phyloP scores from a whole-genome alignment of 2,888 invertebrate species.

The Eupithecia inturbata region DNA sequence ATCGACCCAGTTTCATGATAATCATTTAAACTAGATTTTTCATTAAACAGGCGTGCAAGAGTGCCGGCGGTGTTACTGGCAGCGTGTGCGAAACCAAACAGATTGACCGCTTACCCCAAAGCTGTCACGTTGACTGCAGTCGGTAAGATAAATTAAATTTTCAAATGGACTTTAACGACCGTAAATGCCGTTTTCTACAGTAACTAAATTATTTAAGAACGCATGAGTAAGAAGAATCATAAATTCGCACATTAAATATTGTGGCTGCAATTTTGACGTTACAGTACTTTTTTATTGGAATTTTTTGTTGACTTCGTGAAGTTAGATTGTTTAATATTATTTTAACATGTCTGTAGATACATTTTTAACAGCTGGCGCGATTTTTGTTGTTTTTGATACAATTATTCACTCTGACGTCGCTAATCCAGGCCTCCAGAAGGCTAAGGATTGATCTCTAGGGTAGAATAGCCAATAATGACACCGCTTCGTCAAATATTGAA shows the following conservation, averaged over 20 bases:
- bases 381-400: too few species aligned
- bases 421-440: too few species aligned
- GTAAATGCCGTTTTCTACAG: not conserved
- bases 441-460: too few species aligned
- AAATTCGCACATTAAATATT: not conserved
- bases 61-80: constrained; percentile 96
- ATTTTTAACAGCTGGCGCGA: too few species aligned
- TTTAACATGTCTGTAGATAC: not conserved
- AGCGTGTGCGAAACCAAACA: constrained; percentile 93
- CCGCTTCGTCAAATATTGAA: too few species aligned
- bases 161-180: not conserved
- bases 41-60: constrained; percentile 86
- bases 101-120: constrained; percentile 87
- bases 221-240: not conserved
- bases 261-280: not conserved
- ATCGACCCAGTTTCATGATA: not conserved
- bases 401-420: too few species aligned
- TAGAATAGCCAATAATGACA: too few species aligned
- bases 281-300: not conserved
- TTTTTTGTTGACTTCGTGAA: not conserved
- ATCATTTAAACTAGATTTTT: not conserved
- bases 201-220: not conserved
- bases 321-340: not conserved
- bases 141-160: constrained; percentile 55
- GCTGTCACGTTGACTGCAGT: constrained; percentile 74